These are phyloP conservation scores for Plagiodera versicolora DNA, from an alignment of 2,888 invertebrate genomes.

Conservation along the genomic window DNA sequence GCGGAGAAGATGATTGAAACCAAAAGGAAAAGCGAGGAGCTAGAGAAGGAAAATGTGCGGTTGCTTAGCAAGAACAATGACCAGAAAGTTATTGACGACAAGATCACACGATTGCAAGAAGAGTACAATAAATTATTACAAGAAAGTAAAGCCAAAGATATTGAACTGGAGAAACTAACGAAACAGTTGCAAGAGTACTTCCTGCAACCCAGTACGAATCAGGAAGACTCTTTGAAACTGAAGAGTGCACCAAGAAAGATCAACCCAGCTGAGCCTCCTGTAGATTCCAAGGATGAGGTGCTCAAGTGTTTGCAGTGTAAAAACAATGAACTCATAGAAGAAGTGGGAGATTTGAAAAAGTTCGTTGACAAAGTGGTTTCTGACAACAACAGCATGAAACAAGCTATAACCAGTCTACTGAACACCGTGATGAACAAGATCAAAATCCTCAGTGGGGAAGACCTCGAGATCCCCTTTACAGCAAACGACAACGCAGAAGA, in stretches of 20 bases:
- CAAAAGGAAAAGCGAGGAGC: constrained; percentile 10
- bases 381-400: constrained; percentile 30
- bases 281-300: constrained; percentile 12
- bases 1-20: constrained; percentile 10
- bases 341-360: constrained; percentile 29
- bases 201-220: constrained; percentile 19
- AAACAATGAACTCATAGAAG: constrained; percentile 20
- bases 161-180: constrained; percentile 13
- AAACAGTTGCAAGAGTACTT: constrained; percentile 12
- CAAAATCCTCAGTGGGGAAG: constrained; percentile 11
- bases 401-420: constrained; percentile 30
- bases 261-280: constrained; percentile 16
- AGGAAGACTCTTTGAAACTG: constrained; percentile 29
- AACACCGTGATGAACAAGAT: constrained; percentile 29
- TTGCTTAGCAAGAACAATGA: constrained; percentile 10
- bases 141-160: constrained; percentile 15
- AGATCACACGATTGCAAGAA: constrained; percentile 1
- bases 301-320: constrained; percentile 18
- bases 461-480: neutral
- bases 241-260: constrained; percentile 31
- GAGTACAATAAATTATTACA: constrained; percentile 17
- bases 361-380: constrained; percentile 28
- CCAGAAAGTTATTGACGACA: constrained; percentile 3
- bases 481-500: constrained; percentile 20
- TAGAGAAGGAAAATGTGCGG: constrained; percentile 9